Percentiles rank a stretch among this genome's conserved stretches.
phyloP scores from a whole-genome alignment of 92 coral and sea anemone genomes.

The Phenganax marumi region DNA sequence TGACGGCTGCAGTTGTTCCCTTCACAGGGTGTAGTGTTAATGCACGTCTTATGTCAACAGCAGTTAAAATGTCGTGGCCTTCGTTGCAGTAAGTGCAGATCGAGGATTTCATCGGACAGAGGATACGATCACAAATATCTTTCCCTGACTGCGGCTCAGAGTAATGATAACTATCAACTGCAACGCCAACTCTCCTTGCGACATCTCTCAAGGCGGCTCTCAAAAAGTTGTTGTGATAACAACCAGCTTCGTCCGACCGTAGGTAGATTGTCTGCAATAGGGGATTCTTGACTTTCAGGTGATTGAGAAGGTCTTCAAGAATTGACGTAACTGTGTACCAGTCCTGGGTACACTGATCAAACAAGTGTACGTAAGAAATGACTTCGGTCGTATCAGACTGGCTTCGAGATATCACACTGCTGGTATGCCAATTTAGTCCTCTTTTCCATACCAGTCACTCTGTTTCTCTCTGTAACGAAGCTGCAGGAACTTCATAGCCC shows the following conservation, averaged over 20 bases:
- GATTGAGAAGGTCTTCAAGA: not conserved
- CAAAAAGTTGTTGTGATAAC: constrained; percentile 41
- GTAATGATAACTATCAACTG: constrained; percentile 26
- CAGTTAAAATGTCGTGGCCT: constrained; percentile 37
- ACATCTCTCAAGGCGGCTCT: constrained; percentile 21
- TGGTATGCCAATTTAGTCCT: no score
- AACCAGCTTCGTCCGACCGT: constrained; percentile 40
- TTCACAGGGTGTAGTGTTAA: constrained; percentile 32
- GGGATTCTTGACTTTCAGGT: not conserved
- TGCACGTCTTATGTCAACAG: constrained; percentile 32
- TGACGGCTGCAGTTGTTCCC: constrained; percentile 48
- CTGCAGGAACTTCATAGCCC: no score
- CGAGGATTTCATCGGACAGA: constrained; percentile 40
- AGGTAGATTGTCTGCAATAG: not conserved
- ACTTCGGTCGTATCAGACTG: no score
- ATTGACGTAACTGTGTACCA: constrained; percentile 1
- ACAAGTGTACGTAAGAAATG: no score
- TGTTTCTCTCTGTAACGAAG: no score
- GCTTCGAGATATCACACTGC: no score
- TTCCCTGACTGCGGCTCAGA: constrained; percentile 42
- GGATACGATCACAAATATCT: constrained; percentile 40
- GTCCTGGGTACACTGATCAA: no score
- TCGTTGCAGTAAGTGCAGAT: constrained; percentile 36
- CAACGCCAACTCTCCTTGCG: constrained; percentile 31
- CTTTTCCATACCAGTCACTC: no score